phyloP scores from a whole-genome alignment of 2,888 invertebrate species.

The Sussaba pulchella region DNA sequence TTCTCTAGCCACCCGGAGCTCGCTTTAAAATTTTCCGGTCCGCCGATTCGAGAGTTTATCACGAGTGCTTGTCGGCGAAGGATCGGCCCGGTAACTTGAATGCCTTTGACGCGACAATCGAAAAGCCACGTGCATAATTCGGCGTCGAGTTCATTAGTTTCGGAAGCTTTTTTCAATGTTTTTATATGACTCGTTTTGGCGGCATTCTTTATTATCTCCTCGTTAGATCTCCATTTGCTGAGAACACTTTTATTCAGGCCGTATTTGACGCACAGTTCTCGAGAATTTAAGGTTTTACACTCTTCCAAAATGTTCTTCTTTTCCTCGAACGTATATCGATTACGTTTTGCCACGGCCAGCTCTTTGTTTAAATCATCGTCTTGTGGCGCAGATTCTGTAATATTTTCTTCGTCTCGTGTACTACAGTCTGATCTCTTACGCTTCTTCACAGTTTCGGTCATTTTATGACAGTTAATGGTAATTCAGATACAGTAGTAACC shows the following conservation, averaged over 20 bases:
- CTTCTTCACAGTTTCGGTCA: slow-evolving; percentile 48
- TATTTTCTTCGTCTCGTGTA: slow-evolving; percentile 49
- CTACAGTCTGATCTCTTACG: slow-evolving; percentile 49
- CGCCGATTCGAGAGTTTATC: slow-evolving; percentile 16
- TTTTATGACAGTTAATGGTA: slow-evolving; percentile 33
- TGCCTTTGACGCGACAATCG: slow-evolving; percentile 59
- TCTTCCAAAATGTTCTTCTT: slow-evolving; percentile 57
- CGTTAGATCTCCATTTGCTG: slow-evolving; percentile 46
- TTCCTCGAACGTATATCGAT: slow-evolving; percentile 51
- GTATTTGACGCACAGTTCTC: slow-evolving; percentile 54
- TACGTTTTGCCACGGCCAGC: slow-evolving; percentile 48
- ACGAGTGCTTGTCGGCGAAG: slow-evolving; percentile 56
- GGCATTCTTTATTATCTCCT: slow-evolving; percentile 53
- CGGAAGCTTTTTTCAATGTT: slow-evolving; percentile 49
- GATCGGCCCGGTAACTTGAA: slow-evolving; percentile 54
- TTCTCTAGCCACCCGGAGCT: slow-evolving; percentile 55
- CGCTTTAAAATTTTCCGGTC: slow-evolving; percentile 54
- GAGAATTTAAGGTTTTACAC: slow-evolving; percentile 45
- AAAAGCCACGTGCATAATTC: slow-evolving; percentile 59
- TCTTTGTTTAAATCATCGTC: slow-evolving; percentile 49
- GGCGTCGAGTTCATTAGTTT: slow-evolving; percentile 46
- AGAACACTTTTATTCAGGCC: slow-evolving; percentile 55
- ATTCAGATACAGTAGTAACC: not conserved
- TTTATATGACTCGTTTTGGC: slow-evolving; percentile 50
- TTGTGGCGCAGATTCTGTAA: slow-evolving; percentile 40